Evolutionary conservation across 2,888 invertebrate genomes (phyloP), one percentile per base, ranked within the genome.

Genomic region (Baccha elongata): DNA sequence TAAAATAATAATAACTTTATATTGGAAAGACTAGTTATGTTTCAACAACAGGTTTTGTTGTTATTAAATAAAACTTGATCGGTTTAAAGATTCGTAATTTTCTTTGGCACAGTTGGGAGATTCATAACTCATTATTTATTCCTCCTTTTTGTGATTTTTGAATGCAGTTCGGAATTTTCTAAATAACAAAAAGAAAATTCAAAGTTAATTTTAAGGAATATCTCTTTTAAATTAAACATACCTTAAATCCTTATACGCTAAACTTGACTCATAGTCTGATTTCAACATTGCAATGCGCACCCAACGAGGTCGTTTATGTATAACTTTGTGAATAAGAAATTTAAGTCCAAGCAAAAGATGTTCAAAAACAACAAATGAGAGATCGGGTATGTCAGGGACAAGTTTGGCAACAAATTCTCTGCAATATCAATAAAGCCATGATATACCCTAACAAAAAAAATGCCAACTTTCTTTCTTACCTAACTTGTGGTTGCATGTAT

Each of bases 221-320:
- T 19, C 6, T 21, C n/a, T 8, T 21, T 19, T 3, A 4, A 35
- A n/a, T n/a, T n/a, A n/a, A 21, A 1, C 37, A 6, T 84, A 89
- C 90, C 89, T 89, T 29, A 90, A 86, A 71, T 90, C 88, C 76
- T 94, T 94, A 40, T 94, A 91, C 0, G 94, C 94, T 87, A 93
- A 92, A 86, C 92, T 92, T 6, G 93, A 93, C 86, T 93, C 93
- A 86, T 93, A 93, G 87, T 93, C 93, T 58, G 92, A 92, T 87
- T 92, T 93, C 1, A 94, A 93, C 69, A 94, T 88, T 3, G 93
- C 93, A 17, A 94, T 91, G 71, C 93, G 91, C 19, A 94, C 93
- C 93, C 93, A 93, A 84, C 93, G 92, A 2, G 95, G 95, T 72
- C 93, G 92, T 87, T 95, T 95, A 26, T 94, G 94, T 83, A 95